Conservation (phyloP, 2,888 invertebrate species). For the Dasysyrphus albostriatus region DNA sequence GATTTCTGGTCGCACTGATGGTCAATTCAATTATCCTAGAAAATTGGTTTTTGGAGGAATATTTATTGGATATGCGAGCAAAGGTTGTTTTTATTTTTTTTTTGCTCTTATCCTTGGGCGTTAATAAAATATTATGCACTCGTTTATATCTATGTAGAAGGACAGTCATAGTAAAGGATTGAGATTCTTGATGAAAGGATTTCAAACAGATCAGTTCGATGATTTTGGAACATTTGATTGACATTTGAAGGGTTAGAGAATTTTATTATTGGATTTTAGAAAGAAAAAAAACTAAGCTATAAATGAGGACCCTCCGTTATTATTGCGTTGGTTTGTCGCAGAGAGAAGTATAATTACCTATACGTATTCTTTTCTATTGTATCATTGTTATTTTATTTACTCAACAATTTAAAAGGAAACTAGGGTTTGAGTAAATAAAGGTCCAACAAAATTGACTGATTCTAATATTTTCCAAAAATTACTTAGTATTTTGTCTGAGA, state of each 20-base stretch:
- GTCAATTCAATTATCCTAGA: conserved; percentile 71
- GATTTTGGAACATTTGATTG: conserved; percentile 16
- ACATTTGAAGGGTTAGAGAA: neutral
- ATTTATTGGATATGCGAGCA: conserved; percentile 17
- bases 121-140: conserved; percentile 35
- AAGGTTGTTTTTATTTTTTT: conserved; percentile 17
- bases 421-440: neutral
- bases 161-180: conserved; percentile 7
- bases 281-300: neutral
- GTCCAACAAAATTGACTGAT: neutral
- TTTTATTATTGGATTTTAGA: conserved; percentile 4
- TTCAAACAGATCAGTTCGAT: conserved; percentile 2
- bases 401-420: neutral
- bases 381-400: neutral
- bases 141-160: neutral
- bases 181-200: conserved; percentile 20
- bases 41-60: conserved; percentile 66
- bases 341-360: neutral
- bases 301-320: neutral
- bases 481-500: no score
- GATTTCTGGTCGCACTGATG: conserved; percentile 54
- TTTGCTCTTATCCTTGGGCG: conserved; percentile 41
- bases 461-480: no score
- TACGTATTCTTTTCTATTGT: neutral
- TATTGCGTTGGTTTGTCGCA: neutral